phyloP scores from a whole-genome alignment of 2,797 vertebrate species.

The Amphiprion clarkii region DNA sequence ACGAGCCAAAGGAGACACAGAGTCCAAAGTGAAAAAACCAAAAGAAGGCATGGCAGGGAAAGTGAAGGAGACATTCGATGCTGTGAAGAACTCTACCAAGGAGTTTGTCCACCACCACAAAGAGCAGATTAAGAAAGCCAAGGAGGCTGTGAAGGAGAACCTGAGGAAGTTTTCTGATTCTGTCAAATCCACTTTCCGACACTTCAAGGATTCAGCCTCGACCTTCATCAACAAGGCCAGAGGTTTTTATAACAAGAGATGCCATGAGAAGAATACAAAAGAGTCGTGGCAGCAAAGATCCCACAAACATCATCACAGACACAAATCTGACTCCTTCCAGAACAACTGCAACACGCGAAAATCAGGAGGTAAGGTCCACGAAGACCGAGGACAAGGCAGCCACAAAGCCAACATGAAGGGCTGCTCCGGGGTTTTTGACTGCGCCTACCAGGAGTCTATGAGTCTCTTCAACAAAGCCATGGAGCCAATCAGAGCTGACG shows the following conservation, averaged over 20 bases:
- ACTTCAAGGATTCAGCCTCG: conserved; percentile 94
- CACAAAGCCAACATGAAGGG: conserved; percentile 78
- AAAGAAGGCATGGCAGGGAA: conserved; percentile 90
- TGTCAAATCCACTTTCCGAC: conserved; percentile 94
- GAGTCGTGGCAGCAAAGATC: conserved; percentile 75
- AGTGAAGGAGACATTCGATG: conserved; percentile 95
- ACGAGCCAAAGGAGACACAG: conserved; percentile 86
- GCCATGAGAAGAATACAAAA: conserved; percentile 77
- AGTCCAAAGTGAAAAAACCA: conserved; percentile 82
- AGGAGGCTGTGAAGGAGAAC: conserved; percentile 97
- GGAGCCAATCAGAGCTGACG: conserved; percentile 91
- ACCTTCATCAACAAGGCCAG: conserved; percentile 90
- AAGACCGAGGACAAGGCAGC: conserved; percentile 61
- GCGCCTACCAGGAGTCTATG: conserved; percentile 91
- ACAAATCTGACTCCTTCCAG: conserved; percentile 66
- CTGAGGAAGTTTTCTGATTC: conserved; percentile 97
- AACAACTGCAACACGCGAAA: conserved; percentile 77
- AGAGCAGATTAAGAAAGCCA: conserved; percentile 98
- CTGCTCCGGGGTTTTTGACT: conserved; percentile 90
- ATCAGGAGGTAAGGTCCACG: conserved; percentile 65
- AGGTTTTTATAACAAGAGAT: conserved; percentile 76
- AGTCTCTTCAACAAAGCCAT: conserved; percentile 90
- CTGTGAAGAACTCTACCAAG: conserved; percentile 98
- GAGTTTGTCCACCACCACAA: conserved; percentile 98
- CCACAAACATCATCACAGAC: conserved; percentile 72